These are phyloP conservation scores for Doryteuthis pealeii DNA, from an alignment of 1,140 invertebrate genomes.

Conservation along the genomic window DNA sequence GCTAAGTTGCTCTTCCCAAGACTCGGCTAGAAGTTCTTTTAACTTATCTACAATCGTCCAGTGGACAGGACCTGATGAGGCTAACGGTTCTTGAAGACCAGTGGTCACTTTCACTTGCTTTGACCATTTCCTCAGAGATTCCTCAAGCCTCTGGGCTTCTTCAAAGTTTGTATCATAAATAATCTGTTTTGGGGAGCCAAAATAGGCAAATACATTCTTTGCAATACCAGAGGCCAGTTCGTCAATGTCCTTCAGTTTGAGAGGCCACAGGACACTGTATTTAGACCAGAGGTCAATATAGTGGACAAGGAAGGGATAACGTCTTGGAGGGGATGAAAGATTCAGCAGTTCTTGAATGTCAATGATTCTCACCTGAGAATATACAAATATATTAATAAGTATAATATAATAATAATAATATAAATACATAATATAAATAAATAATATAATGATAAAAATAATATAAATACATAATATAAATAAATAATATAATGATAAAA, in stretches of 20 bases:
- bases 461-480: too few species aligned
- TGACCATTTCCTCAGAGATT: neutral
- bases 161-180: neutral
- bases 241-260: neutral
- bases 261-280: neutral
- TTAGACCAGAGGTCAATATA: slow-evolving; percentile 2
- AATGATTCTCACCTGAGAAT: neutral
- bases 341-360: neutral
- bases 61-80: neutral
- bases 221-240: neutral
- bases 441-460: too few species aligned
- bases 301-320: neutral
- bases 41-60: neutral
- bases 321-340: neutral
- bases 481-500: too few species aligned
- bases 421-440: too few species aligned
- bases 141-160: neutral
- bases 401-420: too few species aligned
- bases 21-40: neutral
- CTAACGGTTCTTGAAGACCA: neutral
- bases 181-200: neutral
- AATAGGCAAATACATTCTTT: slow-evolving; percentile 3
- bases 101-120: neutral
- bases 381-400: slow-evolving; percentile 5
- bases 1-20: neutral